Evolutionary conservation across 1,140 invertebrate genomes (phyloP).

Genomic region (Chymomyza costata): DNA sequence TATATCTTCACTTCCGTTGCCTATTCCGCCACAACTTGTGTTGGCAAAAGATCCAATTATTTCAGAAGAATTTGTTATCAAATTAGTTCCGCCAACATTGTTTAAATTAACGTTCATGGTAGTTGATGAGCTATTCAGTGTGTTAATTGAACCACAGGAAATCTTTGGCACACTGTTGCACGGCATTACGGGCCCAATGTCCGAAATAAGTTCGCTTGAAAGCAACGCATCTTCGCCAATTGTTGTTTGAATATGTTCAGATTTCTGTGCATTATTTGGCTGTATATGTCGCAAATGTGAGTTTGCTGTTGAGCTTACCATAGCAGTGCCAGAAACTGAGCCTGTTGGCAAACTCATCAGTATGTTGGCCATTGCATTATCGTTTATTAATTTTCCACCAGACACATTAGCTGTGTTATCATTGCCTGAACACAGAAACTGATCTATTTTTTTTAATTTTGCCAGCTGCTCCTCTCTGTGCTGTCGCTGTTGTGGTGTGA

Average conservation of each 20-base stretch:
- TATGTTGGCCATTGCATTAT: constrained; percentile 21
- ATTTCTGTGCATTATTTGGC: constrained; percentile 17
- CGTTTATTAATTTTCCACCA: constrained; percentile 24
- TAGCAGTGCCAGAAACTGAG: constrained; percentile 7
- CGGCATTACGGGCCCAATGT: constrained; percentile 44
- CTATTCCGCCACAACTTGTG: constrained; percentile 23
- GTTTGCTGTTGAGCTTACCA: constrained; percentile 21
- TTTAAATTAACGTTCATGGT: constrained; percentile 17
- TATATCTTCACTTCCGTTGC: constrained; percentile 26
- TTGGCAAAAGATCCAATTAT: constrained; percentile 36
- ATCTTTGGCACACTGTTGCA: constrained; percentile 39
- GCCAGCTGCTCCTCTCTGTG: constrained; percentile 94
- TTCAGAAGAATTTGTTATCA: constrained; percentile 44
- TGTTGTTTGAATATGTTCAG: constrained; percentile 26
- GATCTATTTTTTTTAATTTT: constrained; percentile 93
- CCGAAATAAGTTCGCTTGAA: constrained; percentile 39
- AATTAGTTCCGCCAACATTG: constrained; percentile 1
- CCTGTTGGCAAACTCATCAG: constrained; percentile 43
- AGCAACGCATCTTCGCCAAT: constrained; percentile 40
- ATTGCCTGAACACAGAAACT: constrained; percentile 90
- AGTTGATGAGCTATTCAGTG: too few species aligned
- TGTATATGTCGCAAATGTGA: constrained; percentile 43
- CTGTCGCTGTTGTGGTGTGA: constrained; percentile 96
- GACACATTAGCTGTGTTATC: constrained; percentile 24
- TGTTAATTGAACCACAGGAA: constrained; percentile 28